Evolutionary conservation across 1,140 invertebrate genomes (phyloP), one percentile per base, ranked within the genome.

Genomic region (Panagrolaimus sp.): DNA sequence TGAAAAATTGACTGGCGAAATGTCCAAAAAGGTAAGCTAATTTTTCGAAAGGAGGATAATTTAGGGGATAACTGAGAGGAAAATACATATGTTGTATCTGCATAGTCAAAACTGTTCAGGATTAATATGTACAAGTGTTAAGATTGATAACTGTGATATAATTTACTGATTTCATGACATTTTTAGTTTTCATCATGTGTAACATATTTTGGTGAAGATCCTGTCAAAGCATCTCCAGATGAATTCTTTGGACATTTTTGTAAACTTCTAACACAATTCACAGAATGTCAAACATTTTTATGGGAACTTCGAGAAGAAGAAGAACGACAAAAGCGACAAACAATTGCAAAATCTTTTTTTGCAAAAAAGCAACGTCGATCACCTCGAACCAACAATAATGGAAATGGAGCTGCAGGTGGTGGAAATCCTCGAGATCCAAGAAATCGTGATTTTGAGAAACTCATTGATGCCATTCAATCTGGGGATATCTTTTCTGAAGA

Each of bases 401-500:
- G 73, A 26, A 69, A 52, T 24, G 62, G n/a, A 14, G 6, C 68
- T 26, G 73, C 73, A 71, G 77, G 72, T 0, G 43, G 71, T 48
- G 69, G 69, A 45, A 69, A 69, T 52, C 72, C 81, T 45, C 58
- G 72, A n/a, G 46, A 73, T 58, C 72, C 71, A 43, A 76, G 78
- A 10, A 74, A 81, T 63, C 83, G 84, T 69, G 85, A 85, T 46
- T 98, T 98, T 85, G 94, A 98, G 83, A 93, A 96, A 84, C 85
- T 98, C 43, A 97, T 98, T 78, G 96, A 92, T 2, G 94, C 94
- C 0, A 84, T 98, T 17, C 86, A 94, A 77, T 96, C 93, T 0
- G 95, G 94, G 0, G 94, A 97, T 82, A 93, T 97, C 0, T 98
- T 97, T 83, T 93, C 93, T 0, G 94, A 97, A 83, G 94, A 97